Evolutionary conservation across 2,113 vertebrate genomes (phyloP).

Genomic region (Vimba vimba): DNA sequence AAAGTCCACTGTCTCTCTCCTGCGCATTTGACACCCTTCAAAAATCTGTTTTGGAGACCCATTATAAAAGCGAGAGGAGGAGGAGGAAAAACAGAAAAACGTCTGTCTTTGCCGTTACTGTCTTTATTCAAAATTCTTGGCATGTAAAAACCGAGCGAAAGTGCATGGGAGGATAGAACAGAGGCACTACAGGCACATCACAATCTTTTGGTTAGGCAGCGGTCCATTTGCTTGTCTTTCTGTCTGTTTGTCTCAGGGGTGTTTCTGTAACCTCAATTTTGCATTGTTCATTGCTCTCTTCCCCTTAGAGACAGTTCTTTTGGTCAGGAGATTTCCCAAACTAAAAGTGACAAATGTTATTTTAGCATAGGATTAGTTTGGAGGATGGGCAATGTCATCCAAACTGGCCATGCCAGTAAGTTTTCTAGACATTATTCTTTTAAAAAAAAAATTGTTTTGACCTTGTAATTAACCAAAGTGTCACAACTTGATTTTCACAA

Average conservation of each 20-base stretch:
- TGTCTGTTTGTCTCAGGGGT: neutral
- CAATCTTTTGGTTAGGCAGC: neutral
- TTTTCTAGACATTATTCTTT: neutral
- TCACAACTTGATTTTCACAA: too few relatives aligned
- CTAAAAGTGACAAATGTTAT: constrained; percentile 23
- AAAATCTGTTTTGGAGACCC: constrained; percentile 15
- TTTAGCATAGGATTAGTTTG: neutral
- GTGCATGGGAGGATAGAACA: constrained; percentile 16
- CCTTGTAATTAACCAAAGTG: too few relatives aligned
- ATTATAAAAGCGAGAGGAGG: constrained; percentile 15
- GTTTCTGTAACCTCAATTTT: neutral
- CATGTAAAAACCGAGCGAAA: neutral
- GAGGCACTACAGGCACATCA: constrained; percentile 4
- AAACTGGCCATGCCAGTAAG: neutral
- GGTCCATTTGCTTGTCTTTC: constrained; percentile 18
- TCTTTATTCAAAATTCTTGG: neutral
- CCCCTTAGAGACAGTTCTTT: neutral
- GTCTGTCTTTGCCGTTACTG: neutral
- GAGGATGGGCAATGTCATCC: neutral
- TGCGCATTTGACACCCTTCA: constrained; percentile 7
- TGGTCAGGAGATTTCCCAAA: constrained; percentile 23
- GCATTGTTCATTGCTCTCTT: constrained; percentile 13
- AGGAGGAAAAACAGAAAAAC: neutral
- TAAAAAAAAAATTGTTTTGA: too few relatives aligned
- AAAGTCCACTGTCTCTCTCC: constrained; percentile 18